phyloP scores from a whole-genome alignment of 2,797 vertebrate genomes.

The Danionella dracula region DNA sequence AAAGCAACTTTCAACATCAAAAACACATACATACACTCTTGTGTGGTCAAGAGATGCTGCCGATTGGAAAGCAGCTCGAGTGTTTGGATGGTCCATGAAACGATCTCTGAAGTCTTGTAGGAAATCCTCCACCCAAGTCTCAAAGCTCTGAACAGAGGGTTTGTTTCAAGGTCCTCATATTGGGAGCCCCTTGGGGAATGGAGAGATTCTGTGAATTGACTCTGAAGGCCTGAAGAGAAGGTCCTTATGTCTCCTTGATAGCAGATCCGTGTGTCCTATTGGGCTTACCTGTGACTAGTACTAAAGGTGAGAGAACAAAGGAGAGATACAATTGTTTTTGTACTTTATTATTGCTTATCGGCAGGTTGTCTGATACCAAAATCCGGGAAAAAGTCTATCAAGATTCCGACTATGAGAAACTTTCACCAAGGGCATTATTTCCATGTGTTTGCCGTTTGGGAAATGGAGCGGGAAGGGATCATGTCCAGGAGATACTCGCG shows the following conservation, averaged over 20 bases:
- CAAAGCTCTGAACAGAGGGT: neutral
- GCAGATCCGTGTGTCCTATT: neutral
- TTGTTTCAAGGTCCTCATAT: neutral
- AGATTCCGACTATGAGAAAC: constrained; percentile 35
- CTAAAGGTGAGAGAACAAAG: constrained; percentile 4
- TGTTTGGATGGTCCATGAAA: constrained; percentile 63
- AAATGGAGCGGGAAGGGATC: constrained; percentile 96
- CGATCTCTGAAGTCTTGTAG: constrained; percentile 50
- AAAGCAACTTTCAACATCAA: constrained; percentile 49
- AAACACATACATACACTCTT: constrained; percentile 44
- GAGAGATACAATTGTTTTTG: constrained; percentile 15
- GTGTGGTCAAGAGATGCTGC: constrained; percentile 57
- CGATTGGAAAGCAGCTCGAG: constrained; percentile 58
- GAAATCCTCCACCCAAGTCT: constrained; percentile 1
- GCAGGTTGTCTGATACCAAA: constrained; percentile 45
- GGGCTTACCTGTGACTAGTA: constrained; percentile 9
- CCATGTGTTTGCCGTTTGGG: constrained; percentile 92
- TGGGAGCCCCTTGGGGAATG: neutral
- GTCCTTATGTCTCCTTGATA: neutral
- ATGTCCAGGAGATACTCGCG: constrained; percentile 98
- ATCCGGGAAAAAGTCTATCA: constrained; percentile 50
- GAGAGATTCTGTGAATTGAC: constrained; percentile 14
- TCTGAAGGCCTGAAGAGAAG: constrained; percentile 15
- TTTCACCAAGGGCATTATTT: constrained; percentile 75
- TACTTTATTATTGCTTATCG: constrained; percentile 49